Conservation (phyloP, 2,797 vertebrate species). For the Danio albolineatus region DNA sequence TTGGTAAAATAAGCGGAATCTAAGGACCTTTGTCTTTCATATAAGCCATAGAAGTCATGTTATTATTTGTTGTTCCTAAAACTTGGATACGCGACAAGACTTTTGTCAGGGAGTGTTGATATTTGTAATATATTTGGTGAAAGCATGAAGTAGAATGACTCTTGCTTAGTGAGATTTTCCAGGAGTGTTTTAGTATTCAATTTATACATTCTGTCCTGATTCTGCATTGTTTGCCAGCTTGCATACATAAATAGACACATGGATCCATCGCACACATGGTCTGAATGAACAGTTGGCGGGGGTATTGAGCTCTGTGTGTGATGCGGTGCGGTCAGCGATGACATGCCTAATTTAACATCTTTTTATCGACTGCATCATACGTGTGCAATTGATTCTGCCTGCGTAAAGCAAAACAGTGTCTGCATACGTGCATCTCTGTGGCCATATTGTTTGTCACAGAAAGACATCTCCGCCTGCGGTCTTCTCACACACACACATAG, state of each 20-base stretch:
- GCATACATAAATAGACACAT: background rate
- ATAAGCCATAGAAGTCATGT: too few relatives aligned
- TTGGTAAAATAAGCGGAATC: too few relatives aligned
- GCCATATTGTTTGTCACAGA: slow-evolving; percentile 30
- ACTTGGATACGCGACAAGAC: too few relatives aligned
- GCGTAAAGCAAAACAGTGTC: slow-evolving; percentile 15
- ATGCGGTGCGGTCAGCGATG: slow-evolving; percentile 8
- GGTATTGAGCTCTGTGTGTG: slow-evolving; percentile 4
- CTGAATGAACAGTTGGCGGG: background rate
- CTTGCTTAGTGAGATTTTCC: background rate
- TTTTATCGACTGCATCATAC: slow-evolving; percentile 4
- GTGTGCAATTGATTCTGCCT: background rate
- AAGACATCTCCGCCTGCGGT: slow-evolving; percentile 37
- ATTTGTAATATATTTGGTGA: background rate
- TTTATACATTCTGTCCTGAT: background rate
- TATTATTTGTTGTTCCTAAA: too few relatives aligned
- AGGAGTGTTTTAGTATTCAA: too few relatives aligned
- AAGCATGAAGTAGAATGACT: background rate
- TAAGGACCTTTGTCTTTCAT: too few relatives aligned
- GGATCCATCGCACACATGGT: background rate
- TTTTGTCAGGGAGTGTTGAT: too few relatives aligned
- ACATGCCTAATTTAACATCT: background rate
- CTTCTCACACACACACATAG: slow-evolving; percentile 17
- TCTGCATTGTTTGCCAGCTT: background rate
- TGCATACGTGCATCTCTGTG: slow-evolving; percentile 5